Base-by-base conservation (phyloP, 2,888 invertebrate genomes). In the Syritta pipiens region DNA sequence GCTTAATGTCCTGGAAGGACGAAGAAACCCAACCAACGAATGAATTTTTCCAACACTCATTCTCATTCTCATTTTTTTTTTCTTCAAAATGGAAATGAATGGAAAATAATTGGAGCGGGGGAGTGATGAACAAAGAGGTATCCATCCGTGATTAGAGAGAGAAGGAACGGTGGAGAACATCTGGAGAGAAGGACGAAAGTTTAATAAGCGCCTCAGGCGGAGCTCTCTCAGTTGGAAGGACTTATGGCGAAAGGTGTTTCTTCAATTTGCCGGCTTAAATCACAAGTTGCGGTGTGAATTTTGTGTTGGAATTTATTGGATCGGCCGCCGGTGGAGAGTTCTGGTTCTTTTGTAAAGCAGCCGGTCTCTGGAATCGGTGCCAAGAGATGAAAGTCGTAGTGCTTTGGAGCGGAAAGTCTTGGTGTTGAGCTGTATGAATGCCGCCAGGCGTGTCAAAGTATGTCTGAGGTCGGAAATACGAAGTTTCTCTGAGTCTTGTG, bases 1-100 rank as follows among this genome's bases (percentile, higher is more conserved):
- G 76, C 49, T 75, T 68, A 75, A 68, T 68, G 68, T 62, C 60
- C 51, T 49, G 68, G 68, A 75, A 75, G 55, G 53, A 75, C 30
- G 62, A 35, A n/a, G n/a, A n/a, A n/a, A n/a, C n/a, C n/a, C n/a
- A n/a, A n/a, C n/a, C n/a, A n/a, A n/a, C n/a, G n/a, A n/a, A n/a
- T n/a, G n/a, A n/a, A n/a, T n/a, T n/a, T n/a, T n/a, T n/a, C n/a
- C n/a, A n/a, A n/a, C n/a, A n/a, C n/a, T n/a, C 35, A 42, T 44
- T 71, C 48, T 32, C 26, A 10, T 22, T 30, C 17, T 30, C 42
- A 10, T 63, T 20, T 32, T 22, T 14, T 28, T 51, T 20, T 68
- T n/a, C 53, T 40, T 37, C 37, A n/a, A 14, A 48, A 68, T 37
- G 49, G 44, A 51, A 69, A 60, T 62, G 53, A 71, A 71, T 71